Evolutionary conservation across 2,888 invertebrate genomes (phyloP).

Genomic region (Pyrochroa serraticornis): DNA sequence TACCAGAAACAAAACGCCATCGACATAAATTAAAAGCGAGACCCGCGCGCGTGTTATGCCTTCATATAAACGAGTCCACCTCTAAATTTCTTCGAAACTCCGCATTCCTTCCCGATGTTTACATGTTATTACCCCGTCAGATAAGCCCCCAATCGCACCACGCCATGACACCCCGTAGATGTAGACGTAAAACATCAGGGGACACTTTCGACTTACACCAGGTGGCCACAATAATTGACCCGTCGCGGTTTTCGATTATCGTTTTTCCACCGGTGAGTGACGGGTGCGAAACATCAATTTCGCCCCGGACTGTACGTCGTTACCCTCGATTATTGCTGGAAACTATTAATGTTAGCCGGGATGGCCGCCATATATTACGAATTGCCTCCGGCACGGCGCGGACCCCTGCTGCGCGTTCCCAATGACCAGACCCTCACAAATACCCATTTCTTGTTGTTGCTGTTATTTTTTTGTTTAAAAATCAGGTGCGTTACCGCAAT

Average conservation of each 20-base stretch:
- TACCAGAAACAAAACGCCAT: background rate
- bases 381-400: conserved; percentile 52
- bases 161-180: conserved; percentile 6
- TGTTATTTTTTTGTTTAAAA: conserved; percentile 24
- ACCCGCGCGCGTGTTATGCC: no score
- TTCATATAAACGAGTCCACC: no score
- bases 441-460: conserved; percentile 24
- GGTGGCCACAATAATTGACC: no score
- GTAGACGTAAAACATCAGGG: conserved; percentile 10
- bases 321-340: conserved; percentile 46
- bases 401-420: conserved; percentile 54
- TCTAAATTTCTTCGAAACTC: no score
- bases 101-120: no score
- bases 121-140: no score
- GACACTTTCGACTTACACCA: background rate
- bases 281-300: background rate
- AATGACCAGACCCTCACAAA: conserved; percentile 52
- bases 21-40: no score
- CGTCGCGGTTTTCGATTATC: background rate
- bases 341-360: conserved; percentile 50
- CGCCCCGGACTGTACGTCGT: background rate
- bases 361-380: conserved; percentile 54
- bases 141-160: no score
- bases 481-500: conserved; percentile 18
- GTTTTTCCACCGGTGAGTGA: background rate